These are phyloP conservation scores for Dinothrombium tinctorium DNA, from an alignment of 1,140 invertebrate genomes.

Conservation along the genomic window DNA sequence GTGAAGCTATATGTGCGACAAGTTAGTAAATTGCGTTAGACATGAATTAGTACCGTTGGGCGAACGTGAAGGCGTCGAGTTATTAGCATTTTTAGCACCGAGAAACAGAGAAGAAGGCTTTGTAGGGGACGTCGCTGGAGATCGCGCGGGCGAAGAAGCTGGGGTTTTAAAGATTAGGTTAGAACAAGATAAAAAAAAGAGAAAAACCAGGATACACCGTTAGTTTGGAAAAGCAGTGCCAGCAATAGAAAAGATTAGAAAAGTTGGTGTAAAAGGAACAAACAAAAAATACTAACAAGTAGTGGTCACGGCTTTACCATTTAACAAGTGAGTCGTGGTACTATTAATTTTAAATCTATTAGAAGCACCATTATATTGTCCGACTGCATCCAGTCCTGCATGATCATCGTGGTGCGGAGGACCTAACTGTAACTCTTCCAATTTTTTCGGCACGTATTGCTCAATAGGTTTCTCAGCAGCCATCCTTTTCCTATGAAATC, in stretches of 20 bases:
- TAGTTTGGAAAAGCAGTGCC: too few species aligned
- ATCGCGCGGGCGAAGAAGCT: slow-evolving; percentile 17
- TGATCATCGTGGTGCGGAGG: slow-evolving; percentile 26
- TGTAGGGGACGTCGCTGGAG: slow-evolving; percentile 16
- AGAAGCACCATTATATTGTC: slow-evolving; percentile 4
- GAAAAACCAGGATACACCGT: too few species aligned
- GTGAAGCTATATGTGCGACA: slow-evolving; percentile 18
- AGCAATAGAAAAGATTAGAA: neutral
- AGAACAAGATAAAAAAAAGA: slow-evolving; percentile 8
- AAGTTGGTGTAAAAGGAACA: too few species aligned
- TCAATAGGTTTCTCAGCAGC: slow-evolving; percentile 59
- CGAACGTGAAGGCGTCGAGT: slow-evolving; percentile 5
- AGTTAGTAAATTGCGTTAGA: neutral
- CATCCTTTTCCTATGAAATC: slow-evolving; percentile 50
- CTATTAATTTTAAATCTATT: slow-evolving; percentile 2
- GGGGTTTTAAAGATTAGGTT: slow-evolving; percentile 2
- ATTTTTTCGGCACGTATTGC: slow-evolving; percentile 77
- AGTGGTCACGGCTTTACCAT: slow-evolving; percentile 8
- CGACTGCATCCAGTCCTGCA: slow-evolving; percentile 4
- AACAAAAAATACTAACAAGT: too few species aligned
- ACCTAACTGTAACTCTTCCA: slow-evolving; percentile 43
- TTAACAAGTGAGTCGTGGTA: slow-evolving; percentile 7
- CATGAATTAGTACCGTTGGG: slow-evolving; percentile 13
- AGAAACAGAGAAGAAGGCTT: slow-evolving; percentile 11
- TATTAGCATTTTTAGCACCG: slow-evolving; percentile 7